Conservation (phyloP, 1,140 invertebrate species). For the Trichonephila inaurata region DNA sequence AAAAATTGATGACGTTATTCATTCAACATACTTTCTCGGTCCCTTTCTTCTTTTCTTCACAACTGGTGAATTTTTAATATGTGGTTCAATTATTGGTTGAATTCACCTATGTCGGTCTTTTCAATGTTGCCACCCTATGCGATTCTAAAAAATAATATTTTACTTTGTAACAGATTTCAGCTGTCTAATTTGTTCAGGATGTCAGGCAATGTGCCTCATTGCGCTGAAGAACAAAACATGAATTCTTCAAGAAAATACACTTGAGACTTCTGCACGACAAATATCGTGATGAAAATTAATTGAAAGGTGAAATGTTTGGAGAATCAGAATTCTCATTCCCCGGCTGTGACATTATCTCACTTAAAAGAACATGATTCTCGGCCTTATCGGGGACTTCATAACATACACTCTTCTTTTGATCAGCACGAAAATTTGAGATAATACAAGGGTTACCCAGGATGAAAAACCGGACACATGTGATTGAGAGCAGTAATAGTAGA, state of each 20-base stretch:
- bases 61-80: background rate
- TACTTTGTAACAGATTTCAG: background rate
- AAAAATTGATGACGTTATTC: background rate
- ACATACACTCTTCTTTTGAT: background rate
- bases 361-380: background rate
- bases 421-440: background rate
- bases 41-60: background rate
- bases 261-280: too few species aligned
- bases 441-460: background rate
- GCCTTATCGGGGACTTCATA: background rate
- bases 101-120: background rate
- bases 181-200: background rate
- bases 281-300: background rate
- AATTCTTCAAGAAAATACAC: background rate
- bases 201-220: background rate
- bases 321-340: background rate
- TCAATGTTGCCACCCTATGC: too few species aligned
- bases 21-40: background rate
- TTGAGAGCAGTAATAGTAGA: too few species aligned
- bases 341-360: background rate
- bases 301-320: background rate
- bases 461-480: too few species aligned
- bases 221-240: background rate
- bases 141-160: background rate
- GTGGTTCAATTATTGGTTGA: background rate